phyloP scores from a whole-genome alignment of 2,888 invertebrate species.

The Archips crataeganus region DNA sequence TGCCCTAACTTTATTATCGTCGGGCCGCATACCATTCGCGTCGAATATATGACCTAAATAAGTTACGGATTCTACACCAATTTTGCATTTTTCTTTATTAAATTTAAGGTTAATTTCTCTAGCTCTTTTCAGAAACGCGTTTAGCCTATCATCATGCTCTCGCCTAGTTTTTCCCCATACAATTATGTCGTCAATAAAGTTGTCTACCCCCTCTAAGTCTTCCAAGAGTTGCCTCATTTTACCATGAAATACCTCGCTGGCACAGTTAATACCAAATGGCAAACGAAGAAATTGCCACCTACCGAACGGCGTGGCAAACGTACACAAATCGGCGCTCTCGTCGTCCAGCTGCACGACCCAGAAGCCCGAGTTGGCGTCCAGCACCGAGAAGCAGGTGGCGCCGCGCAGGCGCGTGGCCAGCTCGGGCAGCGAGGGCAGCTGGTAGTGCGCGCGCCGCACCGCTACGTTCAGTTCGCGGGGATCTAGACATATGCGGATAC shows the following conservation, averaged over 20 bases:
- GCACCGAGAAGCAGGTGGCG: conserved; percentile 34
- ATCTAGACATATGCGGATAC: conserved; percentile 16
- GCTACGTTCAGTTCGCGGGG: conserved; percentile 22
- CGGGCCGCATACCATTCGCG: conserved; percentile 6
- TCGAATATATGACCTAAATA: conserved; percentile 24
- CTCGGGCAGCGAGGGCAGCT: conserved; percentile 23
- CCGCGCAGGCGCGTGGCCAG: conserved; percentile 28
- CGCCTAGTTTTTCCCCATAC: too few relatives aligned
- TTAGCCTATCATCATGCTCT: too few relatives aligned
- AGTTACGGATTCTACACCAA: neutral
- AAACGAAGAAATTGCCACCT: too few relatives aligned
- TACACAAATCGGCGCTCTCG: conserved; percentile 34
- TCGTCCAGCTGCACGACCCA: conserved; percentile 42
- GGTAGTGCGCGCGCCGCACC: conserved; percentile 26
- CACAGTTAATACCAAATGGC: too few relatives aligned
- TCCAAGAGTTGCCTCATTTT: too few relatives aligned
- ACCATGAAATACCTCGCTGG: too few relatives aligned
- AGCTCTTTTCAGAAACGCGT: too few relatives aligned
- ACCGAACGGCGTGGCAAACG: conserved; percentile 11
- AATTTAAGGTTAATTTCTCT: too few relatives aligned
- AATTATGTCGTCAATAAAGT: too few relatives aligned
- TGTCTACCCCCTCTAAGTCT: too few relatives aligned
- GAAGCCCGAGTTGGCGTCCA: conserved; percentile 40
- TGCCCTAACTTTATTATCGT: conserved; percentile 9
- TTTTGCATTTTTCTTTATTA: too few relatives aligned